These are phyloP conservation scores for Cirrhinus mrigala DNA, from an alignment of 2,797 vertebrate genomes.

Conservation along the genomic window DNA sequence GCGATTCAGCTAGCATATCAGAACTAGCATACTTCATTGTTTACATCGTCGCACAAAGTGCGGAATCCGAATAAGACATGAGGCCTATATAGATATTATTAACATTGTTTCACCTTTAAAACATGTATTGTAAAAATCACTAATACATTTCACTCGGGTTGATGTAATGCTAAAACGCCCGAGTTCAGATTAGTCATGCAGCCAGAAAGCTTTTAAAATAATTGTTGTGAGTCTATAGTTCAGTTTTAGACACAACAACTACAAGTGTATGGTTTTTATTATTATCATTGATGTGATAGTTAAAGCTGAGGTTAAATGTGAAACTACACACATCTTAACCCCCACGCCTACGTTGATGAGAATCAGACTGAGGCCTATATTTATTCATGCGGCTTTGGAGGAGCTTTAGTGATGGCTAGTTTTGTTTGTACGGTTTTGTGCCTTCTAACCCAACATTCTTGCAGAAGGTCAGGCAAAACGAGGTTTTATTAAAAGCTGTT, in stretches of 20 bases:
- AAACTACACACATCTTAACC: constrained; percentile 22
- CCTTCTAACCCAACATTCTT: not conserved
- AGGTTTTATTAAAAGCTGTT: not conserved
- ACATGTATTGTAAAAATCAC: not conserved
- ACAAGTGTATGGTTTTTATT: constrained; percentile 15
- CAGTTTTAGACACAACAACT: constrained; percentile 1
- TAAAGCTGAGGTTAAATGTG: constrained; percentile 25
- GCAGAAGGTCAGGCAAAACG: not conserved
- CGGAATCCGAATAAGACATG: not conserved
- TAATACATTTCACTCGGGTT: not conserved
- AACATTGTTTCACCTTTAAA: not conserved
- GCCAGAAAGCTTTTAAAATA: not conserved
- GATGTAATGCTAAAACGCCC: not conserved
- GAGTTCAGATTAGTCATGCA: not conserved
- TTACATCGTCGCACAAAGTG: not conserved
- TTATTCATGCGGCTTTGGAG: constrained; percentile 1
- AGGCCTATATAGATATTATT: not conserved
- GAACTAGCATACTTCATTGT: no score
- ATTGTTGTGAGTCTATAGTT: not conserved
- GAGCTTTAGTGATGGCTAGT: not conserved
- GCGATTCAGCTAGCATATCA: no score
- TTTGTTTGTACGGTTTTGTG: not conserved
- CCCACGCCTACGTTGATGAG: not conserved
- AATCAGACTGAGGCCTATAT: not conserved
- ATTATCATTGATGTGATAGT: constrained; percentile 23